Conservation (phyloP, 37 sponge, comb jelly and placozoan genomes). For the Aphrocallistes beatrix region DNA sequence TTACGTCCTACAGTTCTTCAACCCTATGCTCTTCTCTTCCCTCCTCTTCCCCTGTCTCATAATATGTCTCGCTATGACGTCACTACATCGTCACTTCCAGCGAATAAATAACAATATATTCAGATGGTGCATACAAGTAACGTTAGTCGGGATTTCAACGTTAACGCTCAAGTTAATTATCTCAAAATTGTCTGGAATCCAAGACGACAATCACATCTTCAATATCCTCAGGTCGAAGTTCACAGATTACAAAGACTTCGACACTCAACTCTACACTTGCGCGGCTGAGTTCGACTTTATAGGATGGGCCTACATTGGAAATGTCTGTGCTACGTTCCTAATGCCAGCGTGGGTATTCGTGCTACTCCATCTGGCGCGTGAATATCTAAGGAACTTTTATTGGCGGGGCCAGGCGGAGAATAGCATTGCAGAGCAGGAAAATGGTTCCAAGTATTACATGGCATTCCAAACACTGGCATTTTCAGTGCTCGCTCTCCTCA, state of each 20-base stretch:
- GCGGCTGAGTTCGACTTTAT: constrained; percentile 83
- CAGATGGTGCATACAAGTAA: not conserved
- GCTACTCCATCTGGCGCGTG: not conserved
- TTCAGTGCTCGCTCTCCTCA: constrained; percentile 53
- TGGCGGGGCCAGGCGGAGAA: not conserved
- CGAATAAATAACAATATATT: not conserved
- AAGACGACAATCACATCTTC: constrained; percentile 49
- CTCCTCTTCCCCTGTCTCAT: constrained; percentile 28
- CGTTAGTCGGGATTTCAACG: not conserved
- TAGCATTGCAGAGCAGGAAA: not conserved
- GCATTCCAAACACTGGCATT: constrained; percentile 52
- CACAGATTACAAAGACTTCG: constrained; percentile 71
- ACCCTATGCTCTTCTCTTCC: constrained; percentile 53
- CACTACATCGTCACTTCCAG: not conserved
- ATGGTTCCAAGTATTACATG: constrained; percentile 29
- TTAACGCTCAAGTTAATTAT: not conserved
- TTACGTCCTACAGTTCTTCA: constrained; percentile 66
- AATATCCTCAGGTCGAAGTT: constrained; percentile 73
- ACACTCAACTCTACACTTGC: constrained; percentile 85
- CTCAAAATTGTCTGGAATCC: not conserved
- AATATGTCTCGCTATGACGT: constrained; percentile 29
- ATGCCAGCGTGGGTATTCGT: constrained; percentile 34
- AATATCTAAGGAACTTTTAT: not conserved
- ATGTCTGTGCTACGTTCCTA: constrained; percentile 37
- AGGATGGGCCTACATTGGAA: constrained; percentile 25